Base-by-base conservation (phyloP, 2,113 vertebrate species). In the Varanus komodoensis region DNA sequence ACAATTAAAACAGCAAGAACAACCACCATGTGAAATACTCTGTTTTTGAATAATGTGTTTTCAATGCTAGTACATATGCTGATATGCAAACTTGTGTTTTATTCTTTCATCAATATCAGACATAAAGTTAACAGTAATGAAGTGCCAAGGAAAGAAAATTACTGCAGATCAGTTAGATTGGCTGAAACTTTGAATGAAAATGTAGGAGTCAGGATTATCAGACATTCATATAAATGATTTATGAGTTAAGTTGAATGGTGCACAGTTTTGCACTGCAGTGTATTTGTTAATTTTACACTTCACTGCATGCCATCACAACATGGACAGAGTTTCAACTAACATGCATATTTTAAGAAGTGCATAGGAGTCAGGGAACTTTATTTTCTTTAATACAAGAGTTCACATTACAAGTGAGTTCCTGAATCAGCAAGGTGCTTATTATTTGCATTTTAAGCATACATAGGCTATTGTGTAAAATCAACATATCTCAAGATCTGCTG, bases 271-370 rank as follows among this genome's bases (percentile, higher is more conserved):
- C 1, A 0, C 25, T 88, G 78, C 57, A 48, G 1, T n/a, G 0
- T 69, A 71, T 91, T 78, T 78, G 34, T 85, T 93, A n/a, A 34
- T 89, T 92, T 88, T 29, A 91, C 91, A 87, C 48, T 77, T 83
- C 54, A 32, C 89, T 93, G 34, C 48, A 88, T 52, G 29, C 82
- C 83, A 89, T n/a, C 44, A 64, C 3, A 48, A 87, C 87, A 89
- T 75, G 81, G 14, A 15, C 0, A 81, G 25, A 91, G 23, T 15
- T 84, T 73, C 19, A 86, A 32, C 14, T 44, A 1, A 5, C 83
- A 71, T 89, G 91, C 87, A 68, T 85, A 87, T 6, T 84, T 85
- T 91, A 89, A 8, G 84, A 89, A 84, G 14, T 79, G 48, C 19
- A 25, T 34, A 77, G 14, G 86, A 2, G 54, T 25, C 1, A 1